phyloP scores from a whole-genome alignment of 2,113 vertebrate genomes.

The Bos taurus region DNA sequence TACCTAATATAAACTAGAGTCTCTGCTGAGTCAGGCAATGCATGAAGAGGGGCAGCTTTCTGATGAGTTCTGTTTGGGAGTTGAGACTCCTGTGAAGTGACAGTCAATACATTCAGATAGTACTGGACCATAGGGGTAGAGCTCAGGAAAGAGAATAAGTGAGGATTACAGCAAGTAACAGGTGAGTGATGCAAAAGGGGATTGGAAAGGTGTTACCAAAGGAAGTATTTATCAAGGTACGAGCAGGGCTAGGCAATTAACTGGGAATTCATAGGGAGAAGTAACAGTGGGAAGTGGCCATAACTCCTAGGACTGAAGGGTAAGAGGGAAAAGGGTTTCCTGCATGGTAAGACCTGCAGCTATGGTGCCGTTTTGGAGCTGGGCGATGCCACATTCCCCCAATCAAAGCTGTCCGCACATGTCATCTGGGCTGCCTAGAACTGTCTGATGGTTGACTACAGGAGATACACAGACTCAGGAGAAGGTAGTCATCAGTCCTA shows the following conservation, averaged over 20 bases:
- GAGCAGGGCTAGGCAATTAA: neutral
- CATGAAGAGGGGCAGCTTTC: neutral
- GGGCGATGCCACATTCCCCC: neutral
- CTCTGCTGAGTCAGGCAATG: neutral
- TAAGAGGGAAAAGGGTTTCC: neutral
- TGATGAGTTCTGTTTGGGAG: neutral
- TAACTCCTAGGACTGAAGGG: neutral
- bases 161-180: neutral
- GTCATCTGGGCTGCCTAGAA: neutral
- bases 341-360: neutral
- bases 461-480: neutral
- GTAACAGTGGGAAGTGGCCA: neutral
- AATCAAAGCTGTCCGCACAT: neutral
- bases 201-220: neutral
- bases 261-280: neutral
- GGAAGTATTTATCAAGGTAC: neutral
- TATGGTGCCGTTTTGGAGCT: neutral
- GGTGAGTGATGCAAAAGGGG: neutral
- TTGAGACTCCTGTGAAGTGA: neutral
- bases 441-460: neutral
- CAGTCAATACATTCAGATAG: neutral
- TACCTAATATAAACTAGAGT: neutral
- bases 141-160: neutral
- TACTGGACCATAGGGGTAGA: neutral
- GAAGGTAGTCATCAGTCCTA: neutral